Base-by-base conservation (phyloP, 2,797 vertebrate species). In the Pantherophis vulpinus region DNA sequence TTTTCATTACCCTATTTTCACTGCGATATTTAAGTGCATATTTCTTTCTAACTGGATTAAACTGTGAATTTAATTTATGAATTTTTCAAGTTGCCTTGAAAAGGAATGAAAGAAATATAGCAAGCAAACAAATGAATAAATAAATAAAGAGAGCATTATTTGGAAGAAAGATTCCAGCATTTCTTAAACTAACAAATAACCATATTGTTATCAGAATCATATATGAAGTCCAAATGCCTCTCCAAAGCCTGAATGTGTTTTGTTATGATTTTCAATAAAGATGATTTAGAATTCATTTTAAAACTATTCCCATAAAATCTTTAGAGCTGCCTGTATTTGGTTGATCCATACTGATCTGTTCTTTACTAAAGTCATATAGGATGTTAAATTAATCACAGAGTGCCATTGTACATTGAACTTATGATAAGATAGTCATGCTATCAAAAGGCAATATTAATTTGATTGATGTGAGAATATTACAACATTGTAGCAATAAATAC, bases 391-490 rank as follows among this genome's bases (percentile, higher is more conserved):
- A 86, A 96, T 93, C 94, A 74, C 54, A 61, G 32, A 47, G 20
- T 91, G 88, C 88, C 58, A 47, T 32, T 93, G 96, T 95, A 95
- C 91, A 93, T 66, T 93, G 11, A 58, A 27, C 42, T 63, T 95
- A 94, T 93, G 95, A 94, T 93, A 92, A 95, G 95, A 95, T 95
- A 90, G 94, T 66, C 56, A 93, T 86, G 88, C 91, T 94, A 83
- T 96, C 95, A 94, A 47, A 95, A 94, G 93, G 94, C 96, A 96
- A 97, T 95, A 94, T 93, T 95, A 94, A 90, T 91, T 87, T 92
- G 23, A 94, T 90, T 93, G 86, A 47, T 94, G 94, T 47, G 42
- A 83, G 20, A 83, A 23, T 42, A n/a, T 37, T 23, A 94, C 94
- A 96, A 92, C 88, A 88, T 91, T 59, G 4, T 74, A 4, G 93